Base-by-base conservation (phyloP, 2,797 vertebrate species). In the Argentina silus region DNA sequence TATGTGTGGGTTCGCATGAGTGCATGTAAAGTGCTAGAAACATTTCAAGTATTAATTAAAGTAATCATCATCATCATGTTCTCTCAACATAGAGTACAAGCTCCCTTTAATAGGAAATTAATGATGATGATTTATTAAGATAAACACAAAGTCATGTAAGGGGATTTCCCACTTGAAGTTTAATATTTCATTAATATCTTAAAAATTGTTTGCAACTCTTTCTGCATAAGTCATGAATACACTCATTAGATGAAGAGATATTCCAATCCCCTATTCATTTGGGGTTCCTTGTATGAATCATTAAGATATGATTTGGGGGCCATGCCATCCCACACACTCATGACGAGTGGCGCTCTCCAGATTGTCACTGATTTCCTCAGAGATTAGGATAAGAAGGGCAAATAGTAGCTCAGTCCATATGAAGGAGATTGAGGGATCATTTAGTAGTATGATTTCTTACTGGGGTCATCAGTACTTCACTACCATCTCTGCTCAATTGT, bases 101-200 rank as follows among this genome's bases (percentile, higher is more conserved):
- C 51, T 81, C 81, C 75, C 74, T 83, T 86, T 75, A 85, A 83
- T 82, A 73, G 72, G 81, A 86, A 79, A 89, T 89, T 90, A 89
- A 91, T 87, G 88, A 76, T 2, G 59, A 87, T 89, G 79, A 91
- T 90, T 92, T 89, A 92, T 90, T 88, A 76, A 89, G 78, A 81
- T 78, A 82, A 86, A 86, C 84, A 84, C 72, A 83, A 85, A 91
- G 73, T 11, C 74, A 15, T 89, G 85, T 88, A 79, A 78, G 60
- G 85, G 65, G 78, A 86, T 84, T 88, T 87, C 65, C 71, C 79
- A 87, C 84, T 77, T 71, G 15, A 83, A 81, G 74, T 84, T 87
- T 61, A 84, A 90, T 88, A 81, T 86, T 82, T 82, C 44, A 88
- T 86, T 60, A 66, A 62, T 75, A 85, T 90, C 27, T 63, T 55